Evolutionary conservation across 2,888 invertebrate species (phyloP).

Genomic region (Onchidella celtica): DNA sequence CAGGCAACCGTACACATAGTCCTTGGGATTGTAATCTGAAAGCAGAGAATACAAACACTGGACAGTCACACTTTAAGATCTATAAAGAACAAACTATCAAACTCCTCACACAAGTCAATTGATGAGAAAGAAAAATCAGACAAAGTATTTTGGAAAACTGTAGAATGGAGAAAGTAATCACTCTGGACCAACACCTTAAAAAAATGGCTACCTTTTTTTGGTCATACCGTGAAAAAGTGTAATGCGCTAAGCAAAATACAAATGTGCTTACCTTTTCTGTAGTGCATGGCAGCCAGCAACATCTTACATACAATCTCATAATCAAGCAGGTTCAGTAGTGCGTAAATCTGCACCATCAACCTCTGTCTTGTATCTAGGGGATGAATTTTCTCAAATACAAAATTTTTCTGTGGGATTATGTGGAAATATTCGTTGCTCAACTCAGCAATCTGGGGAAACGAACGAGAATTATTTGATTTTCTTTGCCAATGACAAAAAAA

Average conservation of each 20-base stretch:
- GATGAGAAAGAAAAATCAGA: neutral
- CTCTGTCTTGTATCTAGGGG: constrained; percentile 72
- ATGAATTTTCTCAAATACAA: constrained; percentile 75
- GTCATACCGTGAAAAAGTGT: no score
- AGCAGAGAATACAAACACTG: neutral
- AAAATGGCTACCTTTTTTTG: no score
- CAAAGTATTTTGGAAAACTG: neutral
- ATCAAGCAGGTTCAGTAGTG: constrained; percentile 76
- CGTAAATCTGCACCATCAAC: constrained; percentile 68
- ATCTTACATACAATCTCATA: constrained; percentile 77
- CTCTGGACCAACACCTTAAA: no score
- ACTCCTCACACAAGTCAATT: no score
- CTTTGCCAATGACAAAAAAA: neutral
- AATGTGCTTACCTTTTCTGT: constrained; percentile 60
- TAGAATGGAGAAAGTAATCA: no score
- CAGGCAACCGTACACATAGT: constrained; percentile 80
- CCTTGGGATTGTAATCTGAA: constrained; percentile 77
- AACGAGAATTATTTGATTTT: neutral
- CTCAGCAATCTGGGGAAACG: constrained; percentile 72
- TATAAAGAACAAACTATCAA: no score
- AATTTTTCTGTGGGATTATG: constrained; percentile 79
- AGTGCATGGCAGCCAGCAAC: constrained; percentile 73
- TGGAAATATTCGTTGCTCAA: constrained; percentile 81
- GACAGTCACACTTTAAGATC: no score
- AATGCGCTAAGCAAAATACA: neutral